A percentile compares a stretch with the other conserved stretches of the same genome.
Evolutionary conservation across 2,797 vertebrate species (phyloP).

Genomic region (Sebastes ruberrimus): DNA sequence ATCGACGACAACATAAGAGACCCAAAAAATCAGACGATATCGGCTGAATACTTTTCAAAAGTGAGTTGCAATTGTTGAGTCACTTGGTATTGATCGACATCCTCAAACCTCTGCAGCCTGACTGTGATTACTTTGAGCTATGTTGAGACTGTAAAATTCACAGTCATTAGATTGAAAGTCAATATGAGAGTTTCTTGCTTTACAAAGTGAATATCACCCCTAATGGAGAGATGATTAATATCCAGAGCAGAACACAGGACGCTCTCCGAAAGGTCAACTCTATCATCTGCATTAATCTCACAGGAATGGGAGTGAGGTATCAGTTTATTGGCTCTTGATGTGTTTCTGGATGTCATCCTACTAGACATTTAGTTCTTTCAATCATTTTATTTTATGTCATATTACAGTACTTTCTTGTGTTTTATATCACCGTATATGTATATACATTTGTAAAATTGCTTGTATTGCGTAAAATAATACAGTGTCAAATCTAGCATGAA

Average conservation of each 20-base stretch:
- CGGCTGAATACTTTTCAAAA: not conserved
- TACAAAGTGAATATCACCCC: not conserved
- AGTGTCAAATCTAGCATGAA: not conserved
- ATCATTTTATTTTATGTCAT: not conserved
- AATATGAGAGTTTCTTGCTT: not conserved
- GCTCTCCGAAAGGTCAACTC: constrained; percentile 40
- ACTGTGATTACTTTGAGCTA: not conserved
- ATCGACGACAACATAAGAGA: not conserved
- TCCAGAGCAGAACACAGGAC: constrained; percentile 9
- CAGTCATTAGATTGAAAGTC: not conserved
- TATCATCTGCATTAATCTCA: constrained; percentile 37
- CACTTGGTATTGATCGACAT: constrained; percentile 10
- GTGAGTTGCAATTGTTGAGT: not conserved
- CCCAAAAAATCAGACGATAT: not conserved
- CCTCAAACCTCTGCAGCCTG: constrained; percentile 5
- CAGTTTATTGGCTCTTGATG: not conserved
- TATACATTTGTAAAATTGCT: not conserved
- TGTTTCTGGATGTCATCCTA: not conserved
- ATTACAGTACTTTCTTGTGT: not conserved
- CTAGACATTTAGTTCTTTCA: not conserved
- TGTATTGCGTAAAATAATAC: not conserved
- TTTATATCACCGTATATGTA: not conserved
- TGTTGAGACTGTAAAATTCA: not conserved
- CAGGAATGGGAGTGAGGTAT: not conserved
- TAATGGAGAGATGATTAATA: constrained; percentile 34